phyloP scores from a whole-genome alignment of 2,888 invertebrate species.

The Tetheella fluctuosa region DNA sequence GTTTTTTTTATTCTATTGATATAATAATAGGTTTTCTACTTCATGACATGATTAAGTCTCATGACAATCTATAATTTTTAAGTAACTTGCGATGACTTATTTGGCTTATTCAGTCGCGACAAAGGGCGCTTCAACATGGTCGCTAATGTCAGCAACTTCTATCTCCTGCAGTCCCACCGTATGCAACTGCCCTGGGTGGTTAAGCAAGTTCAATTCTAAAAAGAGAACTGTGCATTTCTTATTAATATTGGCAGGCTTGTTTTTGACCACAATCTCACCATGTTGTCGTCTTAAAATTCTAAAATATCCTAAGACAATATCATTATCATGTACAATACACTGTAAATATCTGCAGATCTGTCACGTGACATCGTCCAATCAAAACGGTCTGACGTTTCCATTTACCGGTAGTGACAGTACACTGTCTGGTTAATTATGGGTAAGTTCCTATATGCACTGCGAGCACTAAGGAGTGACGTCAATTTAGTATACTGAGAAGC shows the following conservation, averaged over 20 bases:
- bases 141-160: neutral
- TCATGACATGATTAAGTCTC: neutral
- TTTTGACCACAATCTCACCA: no score
- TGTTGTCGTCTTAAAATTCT: neutral
- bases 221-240: neutral
- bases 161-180: neutral
- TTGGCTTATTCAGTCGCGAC: conserved; percentile 6
- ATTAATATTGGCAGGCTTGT: no score
- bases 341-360: neutral
- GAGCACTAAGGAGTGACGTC: no score
- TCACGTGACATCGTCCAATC: no score
- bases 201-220: neutral
- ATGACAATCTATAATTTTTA: neutral
- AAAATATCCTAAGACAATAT: neutral
- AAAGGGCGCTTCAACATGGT: neutral
- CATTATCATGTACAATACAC: neutral
- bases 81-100: neutral
- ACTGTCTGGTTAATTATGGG: no score
- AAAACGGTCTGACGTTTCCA: no score
- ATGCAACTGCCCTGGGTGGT: neutral
- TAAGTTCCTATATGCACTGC: no score
- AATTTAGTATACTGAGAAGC: no score
- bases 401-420: no score
- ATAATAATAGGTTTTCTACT: neutral
- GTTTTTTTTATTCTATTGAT: no score